Percentiles rank a stretch among this genome's conserved stretches.
phyloP scores from a whole-genome alignment of 2,113 vertebrate genomes.

The Eretmodus cyanostictus region DNA sequence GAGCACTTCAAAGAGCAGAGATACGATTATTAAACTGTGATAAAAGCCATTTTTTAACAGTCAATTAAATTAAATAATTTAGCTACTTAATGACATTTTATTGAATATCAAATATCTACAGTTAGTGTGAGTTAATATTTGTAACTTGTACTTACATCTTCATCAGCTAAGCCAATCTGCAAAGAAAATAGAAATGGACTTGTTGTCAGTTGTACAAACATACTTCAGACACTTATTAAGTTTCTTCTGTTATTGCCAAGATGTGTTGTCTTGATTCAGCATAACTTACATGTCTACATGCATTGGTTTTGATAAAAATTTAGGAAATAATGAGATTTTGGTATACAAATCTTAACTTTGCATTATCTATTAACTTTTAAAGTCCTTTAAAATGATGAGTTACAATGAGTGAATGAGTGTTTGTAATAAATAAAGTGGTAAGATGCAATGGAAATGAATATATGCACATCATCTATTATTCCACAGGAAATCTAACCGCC shows the following conservation, averaged over 20 bases:
- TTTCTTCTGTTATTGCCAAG: neutral
- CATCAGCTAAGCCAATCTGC: slow-evolving; percentile 78
- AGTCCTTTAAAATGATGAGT: neutral
- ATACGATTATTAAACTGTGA: neutral
- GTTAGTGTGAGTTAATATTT: neutral
- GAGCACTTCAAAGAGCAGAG: slow-evolving; percentile 74
- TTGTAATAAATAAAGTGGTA: neutral
- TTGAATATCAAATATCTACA: neutral
- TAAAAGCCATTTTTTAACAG: neutral
- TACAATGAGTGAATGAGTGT: neutral
- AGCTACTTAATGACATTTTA: neutral
- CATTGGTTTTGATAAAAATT: neutral
- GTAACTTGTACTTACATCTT: slow-evolving; percentile 72
- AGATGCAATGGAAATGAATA: neutral
- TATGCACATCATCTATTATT: neutral
- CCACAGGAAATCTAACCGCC: neutral
- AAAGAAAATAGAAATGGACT: slow-evolving; percentile 30
- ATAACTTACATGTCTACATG: neutral
- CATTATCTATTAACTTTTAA: neutral
- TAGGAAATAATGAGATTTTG: neutral
- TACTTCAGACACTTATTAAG: neutral
- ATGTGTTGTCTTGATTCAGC: neutral
- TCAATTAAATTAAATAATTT: neutral
- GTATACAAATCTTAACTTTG: neutral
- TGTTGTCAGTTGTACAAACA: neutral